phyloP scores from a whole-genome alignment of 2,797 vertebrate genomes.

The Danio aesculapii region DNA sequence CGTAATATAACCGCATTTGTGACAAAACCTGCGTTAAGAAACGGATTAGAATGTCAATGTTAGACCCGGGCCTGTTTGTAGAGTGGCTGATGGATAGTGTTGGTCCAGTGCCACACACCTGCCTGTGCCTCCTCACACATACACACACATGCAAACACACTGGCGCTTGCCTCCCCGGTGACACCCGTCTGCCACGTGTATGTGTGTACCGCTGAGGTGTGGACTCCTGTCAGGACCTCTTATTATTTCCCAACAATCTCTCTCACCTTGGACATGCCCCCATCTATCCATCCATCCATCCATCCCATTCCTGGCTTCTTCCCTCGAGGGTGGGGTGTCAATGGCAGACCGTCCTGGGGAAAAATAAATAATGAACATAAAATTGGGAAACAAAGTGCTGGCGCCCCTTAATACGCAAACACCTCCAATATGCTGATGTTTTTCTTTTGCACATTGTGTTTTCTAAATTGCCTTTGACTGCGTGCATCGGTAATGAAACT shows the following conservation, averaged over 20 bases:
- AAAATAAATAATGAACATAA: conserved; percentile 74
- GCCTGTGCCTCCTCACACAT: conserved; percentile 24
- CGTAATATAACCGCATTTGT: conserved; percentile 25
- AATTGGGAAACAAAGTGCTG: conserved; percentile 83
- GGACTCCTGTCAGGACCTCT: conserved; percentile 58
- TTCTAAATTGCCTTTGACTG: conserved; percentile 99
- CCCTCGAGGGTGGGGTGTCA: conserved; percentile 43
- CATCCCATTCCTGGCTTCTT: conserved; percentile 43
- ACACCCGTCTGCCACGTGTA: conserved; percentile 47
- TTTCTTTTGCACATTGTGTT: conserved; percentile 94
- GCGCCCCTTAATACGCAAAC: conserved; percentile 81
- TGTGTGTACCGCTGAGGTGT: conserved; percentile 57
- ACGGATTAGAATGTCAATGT: conserved; percentile 34
- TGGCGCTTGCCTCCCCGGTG: conserved; percentile 30
- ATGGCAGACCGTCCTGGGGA: conserved; percentile 63
- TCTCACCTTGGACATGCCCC: conserved; percentile 54
- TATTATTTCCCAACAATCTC: conserved; percentile 55
- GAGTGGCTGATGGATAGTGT: conserved; percentile 40
- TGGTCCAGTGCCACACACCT: conserved; percentile 43
- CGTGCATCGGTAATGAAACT: conserved; percentile 99
- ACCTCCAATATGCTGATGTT: conserved; percentile 96
- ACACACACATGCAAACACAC: conserved; percentile 37
- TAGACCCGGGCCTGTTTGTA: conserved; percentile 36
- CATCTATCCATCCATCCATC: conserved; percentile 40
- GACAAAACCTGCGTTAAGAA: conserved; percentile 22